Evolutionary conservation across 2,888 invertebrate genomes (phyloP).

Genomic region (Diogma glabrata): DNA sequence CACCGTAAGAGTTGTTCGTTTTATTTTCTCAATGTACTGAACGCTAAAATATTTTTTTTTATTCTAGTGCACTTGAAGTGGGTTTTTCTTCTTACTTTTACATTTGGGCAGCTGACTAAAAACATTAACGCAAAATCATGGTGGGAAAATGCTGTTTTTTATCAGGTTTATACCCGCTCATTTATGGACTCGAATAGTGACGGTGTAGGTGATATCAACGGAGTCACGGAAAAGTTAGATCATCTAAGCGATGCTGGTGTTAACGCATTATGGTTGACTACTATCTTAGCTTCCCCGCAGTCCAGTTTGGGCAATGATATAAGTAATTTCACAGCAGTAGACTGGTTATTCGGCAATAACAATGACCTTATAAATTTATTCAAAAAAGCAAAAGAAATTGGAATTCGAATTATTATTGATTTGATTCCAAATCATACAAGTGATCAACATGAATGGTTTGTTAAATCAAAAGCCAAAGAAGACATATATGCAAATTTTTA

Average conservation of each 20-base stretch:
- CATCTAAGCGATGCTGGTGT: conserved; percentile 44
- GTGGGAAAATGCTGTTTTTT: conserved; percentile 42
- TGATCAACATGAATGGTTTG: conserved; percentile 48
- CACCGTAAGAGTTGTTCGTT: no score
- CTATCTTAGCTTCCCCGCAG: conserved; percentile 51
- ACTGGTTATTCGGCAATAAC: conserved; percentile 46
- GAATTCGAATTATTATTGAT: conserved; percentile 36
- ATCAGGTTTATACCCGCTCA: conserved; percentile 70
- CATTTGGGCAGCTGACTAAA: conserved; percentile 22
- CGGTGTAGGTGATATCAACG: conserved; percentile 51
- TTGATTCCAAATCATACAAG: conserved; percentile 44
- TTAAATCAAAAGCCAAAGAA: conserved; percentile 40
- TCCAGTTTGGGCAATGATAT: conserved; percentile 56
- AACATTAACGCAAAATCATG: conserved; percentile 26
- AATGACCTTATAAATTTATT: conserved; percentile 51
- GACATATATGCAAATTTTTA: conserved; percentile 52
- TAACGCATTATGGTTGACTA: conserved; percentile 48
- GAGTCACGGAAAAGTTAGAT: conserved; percentile 41
- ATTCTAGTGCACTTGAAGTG: no score
- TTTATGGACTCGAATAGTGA: conserved; percentile 69
- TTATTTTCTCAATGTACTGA: no score
- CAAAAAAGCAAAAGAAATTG: conserved; percentile 39
- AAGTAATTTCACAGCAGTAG: conserved; percentile 42
- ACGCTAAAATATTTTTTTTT: no score
- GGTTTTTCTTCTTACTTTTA: neutral